A percentile compares a stretch with the other conserved stretches of the same genome.
Conservation (phyloP, 1,140 invertebrate species). For the Bombus pyrosoma region DNA sequence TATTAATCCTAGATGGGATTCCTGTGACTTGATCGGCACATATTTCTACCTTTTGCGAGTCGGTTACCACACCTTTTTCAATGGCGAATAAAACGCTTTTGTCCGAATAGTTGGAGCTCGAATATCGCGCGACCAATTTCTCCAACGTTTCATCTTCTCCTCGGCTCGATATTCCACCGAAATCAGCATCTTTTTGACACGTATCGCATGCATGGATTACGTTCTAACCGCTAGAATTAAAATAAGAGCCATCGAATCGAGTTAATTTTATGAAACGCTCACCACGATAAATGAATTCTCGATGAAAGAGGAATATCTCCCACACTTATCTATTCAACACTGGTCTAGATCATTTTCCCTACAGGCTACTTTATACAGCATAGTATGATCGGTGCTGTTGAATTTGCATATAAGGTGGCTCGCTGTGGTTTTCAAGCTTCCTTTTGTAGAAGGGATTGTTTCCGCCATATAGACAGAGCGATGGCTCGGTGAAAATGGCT, state of each 20-base stretch:
- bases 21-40: not conserved
- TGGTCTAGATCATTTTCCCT: conserved; percentile 36
- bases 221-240: too few relatives aligned
- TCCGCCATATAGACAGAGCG: conserved; percentile 20
- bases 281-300: conserved; percentile 20
- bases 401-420: conserved; percentile 71
- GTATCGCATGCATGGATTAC: not conserved
- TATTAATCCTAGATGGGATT: conserved; percentile 28
- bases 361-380: conserved; percentile 38
- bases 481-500: conserved; percentile 45
- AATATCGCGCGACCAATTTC: not conserved
- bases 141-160: not conserved
- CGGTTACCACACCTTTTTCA: not conserved
- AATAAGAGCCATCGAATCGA: too few relatives aligned
- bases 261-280: conserved; percentile 4
- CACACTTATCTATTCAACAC: conserved; percentile 33
- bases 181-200: not conserved
- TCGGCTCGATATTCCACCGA: not conserved
- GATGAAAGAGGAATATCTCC: not conserved
- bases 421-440: conserved; percentile 51
- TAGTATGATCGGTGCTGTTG: conserved; percentile 37
- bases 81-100: not conserved
- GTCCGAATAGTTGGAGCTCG: not conserved
- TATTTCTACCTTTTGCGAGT: conserved; percentile 34
- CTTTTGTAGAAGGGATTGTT: conserved; percentile 45